These are phyloP conservation scores for Macrotus californicus DNA, from an alignment of 2,113 vertebrate genomes.

Conservation along the genomic window DNA sequence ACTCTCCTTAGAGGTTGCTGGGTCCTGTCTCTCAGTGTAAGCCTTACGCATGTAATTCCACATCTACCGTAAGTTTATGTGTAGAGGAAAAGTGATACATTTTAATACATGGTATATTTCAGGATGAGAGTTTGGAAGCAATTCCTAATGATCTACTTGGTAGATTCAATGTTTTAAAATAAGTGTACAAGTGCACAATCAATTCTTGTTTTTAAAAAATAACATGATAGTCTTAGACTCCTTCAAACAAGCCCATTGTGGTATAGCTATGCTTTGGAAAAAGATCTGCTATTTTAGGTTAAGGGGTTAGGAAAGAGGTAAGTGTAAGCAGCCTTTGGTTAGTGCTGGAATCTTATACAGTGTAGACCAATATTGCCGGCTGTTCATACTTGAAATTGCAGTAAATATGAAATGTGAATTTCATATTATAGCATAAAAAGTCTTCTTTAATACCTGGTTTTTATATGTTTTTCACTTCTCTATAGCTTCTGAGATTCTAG, in stretches of 20 bases:
- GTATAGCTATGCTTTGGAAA: neutral
- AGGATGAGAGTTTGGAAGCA: neutral
- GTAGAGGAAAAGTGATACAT: neutral
- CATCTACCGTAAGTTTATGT: neutral
- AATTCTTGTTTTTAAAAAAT: neutral
- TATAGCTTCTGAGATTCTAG: neutral
- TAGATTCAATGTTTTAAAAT: slow-evolving; percentile 4
- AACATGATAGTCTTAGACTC: neutral
- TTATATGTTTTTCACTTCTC: neutral
- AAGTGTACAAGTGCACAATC: neutral
- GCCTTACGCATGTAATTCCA: neutral
- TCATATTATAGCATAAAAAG: neutral
- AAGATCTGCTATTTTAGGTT: neutral
- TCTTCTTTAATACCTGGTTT: neutral
- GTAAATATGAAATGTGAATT: neutral
- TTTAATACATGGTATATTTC: neutral
- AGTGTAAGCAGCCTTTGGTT: neutral
- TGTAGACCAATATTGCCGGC: neutral
- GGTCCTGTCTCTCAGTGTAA: neutral
- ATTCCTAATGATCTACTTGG: neutral
- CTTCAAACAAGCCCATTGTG: neutral
- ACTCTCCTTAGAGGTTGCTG: neutral
- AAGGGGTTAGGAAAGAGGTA: neutral
- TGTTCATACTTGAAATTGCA: neutral
- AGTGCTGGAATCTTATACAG: neutral